Percentiles rank a stretch among this genome's conserved stretches.
Conservation (phyloP, 1,140 invertebrate species). For the Diachasmimorpha longicaudata region DNA sequence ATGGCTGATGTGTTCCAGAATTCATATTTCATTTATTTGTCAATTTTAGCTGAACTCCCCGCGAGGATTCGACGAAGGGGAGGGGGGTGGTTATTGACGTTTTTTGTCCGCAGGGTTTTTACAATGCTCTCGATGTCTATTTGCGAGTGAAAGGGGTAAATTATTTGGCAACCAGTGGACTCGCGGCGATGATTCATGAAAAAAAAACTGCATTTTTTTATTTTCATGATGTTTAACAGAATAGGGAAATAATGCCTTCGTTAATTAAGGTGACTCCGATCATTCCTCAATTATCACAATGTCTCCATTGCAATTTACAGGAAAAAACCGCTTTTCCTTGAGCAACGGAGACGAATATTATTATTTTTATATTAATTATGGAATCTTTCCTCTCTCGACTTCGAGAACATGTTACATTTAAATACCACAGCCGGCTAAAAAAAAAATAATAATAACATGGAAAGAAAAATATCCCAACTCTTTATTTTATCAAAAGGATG, state of each 20-base stretch:
- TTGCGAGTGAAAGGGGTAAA: background rate
- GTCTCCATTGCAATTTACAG: too few species aligned
- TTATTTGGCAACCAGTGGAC: background rate
- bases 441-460: background rate
- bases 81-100: background rate
- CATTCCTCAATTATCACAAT: too few species aligned
- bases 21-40: background rate
- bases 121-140: background rate
- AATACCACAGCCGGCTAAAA: too few species aligned
- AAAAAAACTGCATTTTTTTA: background rate
- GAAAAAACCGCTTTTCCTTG: too few species aligned
- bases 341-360: background rate
- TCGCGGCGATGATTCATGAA: background rate
- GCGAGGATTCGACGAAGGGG: background rate
- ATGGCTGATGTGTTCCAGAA: background rate
- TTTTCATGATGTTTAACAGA: background rate
- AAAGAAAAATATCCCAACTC: background rate
- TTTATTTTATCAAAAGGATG: slow-evolving; percentile 3
- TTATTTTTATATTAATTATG: background rate
- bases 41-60: background rate
- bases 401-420: too few species aligned
- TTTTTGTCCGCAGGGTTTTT: background rate
- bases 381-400: too few species aligned
- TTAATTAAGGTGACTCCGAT: too few species aligned
- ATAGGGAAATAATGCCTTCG: background rate